Evolutionary conservation across 2,113 vertebrate genomes (phyloP).

Genomic region (Setophaga kirtlandii): DNA sequence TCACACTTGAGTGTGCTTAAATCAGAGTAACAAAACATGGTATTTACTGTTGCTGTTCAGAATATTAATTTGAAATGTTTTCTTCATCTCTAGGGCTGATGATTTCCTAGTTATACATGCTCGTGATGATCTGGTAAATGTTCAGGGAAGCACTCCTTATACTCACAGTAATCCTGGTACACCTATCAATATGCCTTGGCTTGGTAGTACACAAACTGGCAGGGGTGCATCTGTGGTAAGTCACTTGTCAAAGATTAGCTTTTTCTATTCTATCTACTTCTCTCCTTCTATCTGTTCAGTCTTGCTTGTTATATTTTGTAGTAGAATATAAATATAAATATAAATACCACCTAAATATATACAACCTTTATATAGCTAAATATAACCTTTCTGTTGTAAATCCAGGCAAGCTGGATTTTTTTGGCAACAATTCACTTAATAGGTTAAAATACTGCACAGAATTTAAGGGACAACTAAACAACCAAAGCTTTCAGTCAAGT

Average conservation of each 20-base stretch:
- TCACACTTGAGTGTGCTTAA: neutral
- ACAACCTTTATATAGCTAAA: neutral
- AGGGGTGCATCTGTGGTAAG: slow-evolving; percentile 94
- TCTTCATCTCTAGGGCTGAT: slow-evolving; percentile 77
- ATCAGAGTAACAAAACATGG: neutral
- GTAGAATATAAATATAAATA: neutral
- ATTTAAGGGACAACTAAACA: neutral
- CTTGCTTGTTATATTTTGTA: neutral
- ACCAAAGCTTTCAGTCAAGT: neutral
- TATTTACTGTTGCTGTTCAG: neutral
- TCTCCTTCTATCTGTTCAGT: neutral
- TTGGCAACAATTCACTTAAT: neutral
- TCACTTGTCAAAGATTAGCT: neutral
- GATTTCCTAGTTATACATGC: slow-evolving; percentile 94
- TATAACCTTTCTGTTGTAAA: neutral
- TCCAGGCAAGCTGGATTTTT: neutral
- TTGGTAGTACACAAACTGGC: slow-evolving; percentile 92
- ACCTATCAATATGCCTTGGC: slow-evolving; percentile 98
- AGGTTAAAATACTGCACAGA: neutral
- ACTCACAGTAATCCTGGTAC: slow-evolving; percentile 94
- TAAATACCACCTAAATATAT: neutral
- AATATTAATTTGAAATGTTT: neutral
- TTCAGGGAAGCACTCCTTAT: slow-evolving; percentile 94
- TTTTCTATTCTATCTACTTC: neutral
- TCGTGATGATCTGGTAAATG: slow-evolving; percentile 84